Evolutionary conservation across 2,113 vertebrate genomes (phyloP).

Genomic region (Atrichornis clamosus): DNA sequence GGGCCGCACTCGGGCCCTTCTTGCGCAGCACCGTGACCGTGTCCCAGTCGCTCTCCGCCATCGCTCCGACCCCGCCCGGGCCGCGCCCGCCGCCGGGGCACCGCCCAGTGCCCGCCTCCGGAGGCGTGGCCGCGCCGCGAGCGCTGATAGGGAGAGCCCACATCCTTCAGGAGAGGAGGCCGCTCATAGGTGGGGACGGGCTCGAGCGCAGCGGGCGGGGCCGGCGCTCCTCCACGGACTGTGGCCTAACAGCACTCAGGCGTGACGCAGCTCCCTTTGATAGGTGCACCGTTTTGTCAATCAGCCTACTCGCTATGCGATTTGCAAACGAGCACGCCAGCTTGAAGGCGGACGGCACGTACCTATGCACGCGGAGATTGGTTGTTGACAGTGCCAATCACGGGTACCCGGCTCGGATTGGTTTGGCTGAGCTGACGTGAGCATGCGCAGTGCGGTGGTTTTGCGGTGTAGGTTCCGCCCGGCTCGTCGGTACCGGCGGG

Average conservation of each 20-base stretch:
- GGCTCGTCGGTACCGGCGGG: fast-evolving
- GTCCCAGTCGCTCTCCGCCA: conserved; percentile 29
- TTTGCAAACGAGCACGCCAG: fast-evolving
- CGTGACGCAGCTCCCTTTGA: fast-evolving
- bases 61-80: not conserved
- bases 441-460: not conserved
- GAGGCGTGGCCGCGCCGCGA: fast-evolving
- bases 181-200: not conserved
- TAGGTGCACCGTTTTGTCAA: fast-evolving
- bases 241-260: fast-evolving
- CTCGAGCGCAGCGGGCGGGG: fast-evolving
- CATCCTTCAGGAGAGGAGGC: fast-evolving
- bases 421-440: not conserved
- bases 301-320: fast-evolving
- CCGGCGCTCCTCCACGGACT: fast-evolving
- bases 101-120: not conserved
- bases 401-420: fast-evolving
- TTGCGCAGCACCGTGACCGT: conserved; percentile 51
- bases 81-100: not conserved
- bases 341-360: too few species aligned
- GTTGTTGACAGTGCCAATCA: fast-evolving
- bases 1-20: conserved; percentile 50
- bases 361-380: fast-evolving
- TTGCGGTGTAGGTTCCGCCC: fast-evolving
- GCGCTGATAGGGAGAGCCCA: fast-evolving